Conservation (phyloP, 2,888 invertebrate genomes). For the Plusia festucae region DNA sequence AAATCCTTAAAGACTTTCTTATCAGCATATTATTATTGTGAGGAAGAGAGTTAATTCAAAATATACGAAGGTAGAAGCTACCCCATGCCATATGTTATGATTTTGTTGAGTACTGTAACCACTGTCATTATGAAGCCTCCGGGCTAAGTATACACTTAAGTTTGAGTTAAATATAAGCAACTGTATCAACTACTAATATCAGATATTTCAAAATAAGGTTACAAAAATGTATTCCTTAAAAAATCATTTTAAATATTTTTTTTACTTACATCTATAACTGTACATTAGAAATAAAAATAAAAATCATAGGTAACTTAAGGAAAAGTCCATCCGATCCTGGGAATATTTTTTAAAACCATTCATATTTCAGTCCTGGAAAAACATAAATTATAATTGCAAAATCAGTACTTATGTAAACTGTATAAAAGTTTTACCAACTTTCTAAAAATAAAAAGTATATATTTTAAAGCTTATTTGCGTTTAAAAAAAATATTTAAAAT, state of each 20-base stretch:
- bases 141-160: conserved; percentile 3
- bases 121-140: conserved; percentile 2
- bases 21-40: no score
- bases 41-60: background rate
- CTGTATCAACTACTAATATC: background rate
- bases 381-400: background rate
- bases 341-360: background rate
- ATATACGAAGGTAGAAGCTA: background rate
- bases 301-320: no score
- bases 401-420: background rate
- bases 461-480: background rate
- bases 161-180: background rate
- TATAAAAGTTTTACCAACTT: background rate
- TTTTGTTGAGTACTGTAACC: background rate
- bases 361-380: background rate
- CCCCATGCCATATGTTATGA: background rate
- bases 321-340: no score
- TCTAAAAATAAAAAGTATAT: background rate
- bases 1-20: no score
- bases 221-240: background rate
- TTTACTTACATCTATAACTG: background rate
- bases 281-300: no score
- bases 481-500: conserved; percentile 15
- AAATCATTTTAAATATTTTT: background rate
- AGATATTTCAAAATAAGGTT: background rate